Evolutionary conservation across 1,140 invertebrate species (phyloP), one percentile per base, ranked within the genome.

Genomic region (Zaprionus inermis): DNA sequence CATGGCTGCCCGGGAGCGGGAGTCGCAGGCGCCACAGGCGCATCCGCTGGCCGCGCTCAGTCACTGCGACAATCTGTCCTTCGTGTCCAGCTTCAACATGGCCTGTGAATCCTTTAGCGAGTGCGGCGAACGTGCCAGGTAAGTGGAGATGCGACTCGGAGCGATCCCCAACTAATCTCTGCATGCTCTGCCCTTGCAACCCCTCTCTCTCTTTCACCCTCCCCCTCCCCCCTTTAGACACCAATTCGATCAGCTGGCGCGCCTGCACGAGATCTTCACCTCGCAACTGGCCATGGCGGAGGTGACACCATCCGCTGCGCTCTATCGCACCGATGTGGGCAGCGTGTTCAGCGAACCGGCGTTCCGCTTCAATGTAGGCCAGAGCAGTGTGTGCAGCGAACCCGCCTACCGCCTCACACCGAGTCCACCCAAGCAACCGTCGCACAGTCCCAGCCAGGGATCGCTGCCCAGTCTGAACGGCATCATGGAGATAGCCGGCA

Each of bases 21-120:
- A 46, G n/a, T 95, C 20, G 95, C n/a, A n/a, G n/a, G 96, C 80
- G 94, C 93, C 60, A 93, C 76, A 70, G 44, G 96, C 97, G 83
- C 97, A 98, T 94, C 97, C 97, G 1, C 92, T 98, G 20, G 94
- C 96, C 78, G 96, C 97, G 81, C 93, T 98, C 11, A 98, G 97
- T 90, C 96, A 98, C 92, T 97, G 97, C 93, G 98, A 97, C 92
- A 85, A 90, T 59, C 93, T 98, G 65, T 97, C 97, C 10, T 95
- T 97, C 24, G 96, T 97, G 9, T 98, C 97, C 96, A 75, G 96
- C 96, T 93, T 97, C 95, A 12, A 94, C 96, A 93, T 97, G 96
- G 75, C 95, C 95, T 76, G 95, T 95, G 91, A 97, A 64, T 91
- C 92, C 38, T 92, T 92, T 18, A 92, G 92, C 73, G 92, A 92